Evolutionary conservation across 2,113 vertebrate species (phyloP), one percentile per base, ranked within the genome.

Genomic region (Vulpes lagopus): DNA sequence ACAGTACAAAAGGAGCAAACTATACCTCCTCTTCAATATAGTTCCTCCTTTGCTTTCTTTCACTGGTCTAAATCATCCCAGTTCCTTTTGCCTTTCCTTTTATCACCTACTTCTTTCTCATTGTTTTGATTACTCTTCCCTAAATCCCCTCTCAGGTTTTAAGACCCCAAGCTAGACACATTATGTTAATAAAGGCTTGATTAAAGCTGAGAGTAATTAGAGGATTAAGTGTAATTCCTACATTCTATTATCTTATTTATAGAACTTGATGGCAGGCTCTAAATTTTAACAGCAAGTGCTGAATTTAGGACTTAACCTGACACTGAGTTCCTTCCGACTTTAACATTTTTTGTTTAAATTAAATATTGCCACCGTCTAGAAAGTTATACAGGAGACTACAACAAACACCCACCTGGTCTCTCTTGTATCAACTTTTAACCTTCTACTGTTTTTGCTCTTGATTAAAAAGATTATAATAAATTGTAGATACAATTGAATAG

Each of bases 241-340:
- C 97, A 98, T 98, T 98, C 97, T 98, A 97, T 98, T 98, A 98
- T 96, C 96, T 98, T 98, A 98, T 98, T 98, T 98, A 98, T 98
- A 97, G 97, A 98, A 96, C 98, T 98, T 92, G 94, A 96, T 97
- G 95, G 94, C 94, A 98, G 84, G 25, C 93, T 98, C 90, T 92
- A 98, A 95, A 97, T 98, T 98, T 97, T 97, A 98, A 96, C 69
- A 96, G 73, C 96, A 97, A 98, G 96, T 93, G 85, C 88, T 96
- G 92, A 94, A 96, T 96, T 97, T 96, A 96, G 91, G 95, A 96
- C 88, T 96, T 97, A 96, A 95, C 96, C 84, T 64, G 55, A 94
- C 80, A 95, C 91, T 16, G 5, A 57, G 4, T 84, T 95, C 78
- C 78, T 96, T 93, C 69, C 55, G 64, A 89, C 25, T 84, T 96